phyloP scores from a whole-genome alignment of 2,797 vertebrate genomes.

The Tangara arthus region DNA sequence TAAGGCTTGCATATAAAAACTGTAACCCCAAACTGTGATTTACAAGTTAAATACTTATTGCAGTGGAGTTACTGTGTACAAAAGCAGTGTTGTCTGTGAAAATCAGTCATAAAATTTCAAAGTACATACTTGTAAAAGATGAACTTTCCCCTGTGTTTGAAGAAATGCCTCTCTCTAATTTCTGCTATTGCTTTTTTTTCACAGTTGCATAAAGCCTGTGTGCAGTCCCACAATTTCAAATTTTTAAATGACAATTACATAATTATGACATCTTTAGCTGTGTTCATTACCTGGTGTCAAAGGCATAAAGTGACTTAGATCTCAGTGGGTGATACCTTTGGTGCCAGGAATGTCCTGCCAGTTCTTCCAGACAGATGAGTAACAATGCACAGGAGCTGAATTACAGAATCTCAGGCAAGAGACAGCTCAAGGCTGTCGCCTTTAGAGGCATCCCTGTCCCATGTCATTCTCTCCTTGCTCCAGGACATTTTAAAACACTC shows the following conservation, averaged over 20 bases:
- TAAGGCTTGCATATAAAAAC: background rate
- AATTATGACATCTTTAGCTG: background rate
- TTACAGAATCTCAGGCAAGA: background rate
- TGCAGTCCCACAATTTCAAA: background rate
- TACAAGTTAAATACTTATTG: background rate
- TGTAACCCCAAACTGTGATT: background rate
- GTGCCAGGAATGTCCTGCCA: background rate
- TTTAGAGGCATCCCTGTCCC: background rate
- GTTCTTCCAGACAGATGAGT: background rate
- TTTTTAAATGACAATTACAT: background rate
- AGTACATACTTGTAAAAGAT: background rate
- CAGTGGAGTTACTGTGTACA: background rate
- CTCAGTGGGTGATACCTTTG: background rate
- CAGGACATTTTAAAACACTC: background rate
- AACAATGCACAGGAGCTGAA: background rate
- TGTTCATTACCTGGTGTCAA: background rate
- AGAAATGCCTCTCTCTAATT: background rate
- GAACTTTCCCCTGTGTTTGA: background rate
- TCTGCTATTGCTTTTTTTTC: background rate
- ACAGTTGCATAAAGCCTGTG: background rate
- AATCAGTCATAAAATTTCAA: background rate
- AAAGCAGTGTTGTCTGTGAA: background rate
- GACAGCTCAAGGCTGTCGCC: accelerated
- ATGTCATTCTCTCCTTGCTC: background rate
- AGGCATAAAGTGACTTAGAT: background rate